Conservation (phyloP, 2,888 invertebrate genomes). For the Carcina quercana region DNA sequence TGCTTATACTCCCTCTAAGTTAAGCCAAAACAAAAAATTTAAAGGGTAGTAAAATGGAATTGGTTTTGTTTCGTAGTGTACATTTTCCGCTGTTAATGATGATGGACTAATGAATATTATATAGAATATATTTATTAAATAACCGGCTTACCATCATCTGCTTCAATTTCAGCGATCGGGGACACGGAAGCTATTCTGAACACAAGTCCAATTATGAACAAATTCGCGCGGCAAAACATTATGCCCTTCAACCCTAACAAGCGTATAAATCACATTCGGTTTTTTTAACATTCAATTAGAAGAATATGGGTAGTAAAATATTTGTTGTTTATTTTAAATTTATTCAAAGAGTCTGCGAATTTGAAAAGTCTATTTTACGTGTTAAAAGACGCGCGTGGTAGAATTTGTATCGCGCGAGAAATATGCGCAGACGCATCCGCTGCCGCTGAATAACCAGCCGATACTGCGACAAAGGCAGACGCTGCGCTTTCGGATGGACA, state of each 20-base stretch:
- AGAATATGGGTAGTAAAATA: background rate
- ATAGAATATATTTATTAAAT: background rate
- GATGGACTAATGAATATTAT: background rate
- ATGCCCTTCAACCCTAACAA: slow-evolving; percentile 11
- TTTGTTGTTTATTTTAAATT: background rate
- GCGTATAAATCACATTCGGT: slow-evolving; percentile 19
- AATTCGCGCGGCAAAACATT: slow-evolving; percentile 38
- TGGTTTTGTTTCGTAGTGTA: no score
- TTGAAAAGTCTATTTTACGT: no score
- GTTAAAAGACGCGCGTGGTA: slow-evolving; percentile 10
- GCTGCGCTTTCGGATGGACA: slow-evolving; percentile 29
- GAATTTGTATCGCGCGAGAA: slow-evolving; percentile 2
- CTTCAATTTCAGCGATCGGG: slow-evolving; percentile 52
- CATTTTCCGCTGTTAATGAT: no score
- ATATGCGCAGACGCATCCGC: slow-evolving; percentile 9
- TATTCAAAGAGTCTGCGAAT: no score
- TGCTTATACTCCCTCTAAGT: no score
- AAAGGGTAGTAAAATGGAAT: no score
- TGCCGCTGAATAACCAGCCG: slow-evolving; percentile 28
- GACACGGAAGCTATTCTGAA: slow-evolving; percentile 51
- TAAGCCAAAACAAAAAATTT: no score
- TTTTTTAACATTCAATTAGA: background rate
- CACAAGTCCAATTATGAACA: slow-evolving; percentile 50
- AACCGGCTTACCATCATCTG: slow-evolving; percentile 52
- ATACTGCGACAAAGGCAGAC: slow-evolving; percentile 5